A percentile compares a stretch with the other conserved stretches of the same genome.
Evolutionary conservation across 2,888 invertebrate genomes (phyloP).

Genomic region (Drosophila limbata): DNA sequence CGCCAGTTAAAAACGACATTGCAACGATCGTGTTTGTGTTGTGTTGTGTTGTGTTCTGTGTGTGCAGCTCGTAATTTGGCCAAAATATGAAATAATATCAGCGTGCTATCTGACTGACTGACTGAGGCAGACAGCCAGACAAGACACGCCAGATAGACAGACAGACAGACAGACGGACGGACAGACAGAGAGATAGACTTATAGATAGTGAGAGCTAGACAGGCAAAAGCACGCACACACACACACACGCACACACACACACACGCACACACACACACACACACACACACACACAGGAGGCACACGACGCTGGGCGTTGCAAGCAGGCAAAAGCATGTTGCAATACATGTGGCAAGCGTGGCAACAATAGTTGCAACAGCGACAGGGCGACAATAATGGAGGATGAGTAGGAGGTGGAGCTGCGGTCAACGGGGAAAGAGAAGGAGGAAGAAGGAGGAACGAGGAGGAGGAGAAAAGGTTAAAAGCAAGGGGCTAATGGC

Average conservation of each 20-base stretch:
- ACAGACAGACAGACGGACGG: neutral
- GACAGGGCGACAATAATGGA: conserved; percentile 18
- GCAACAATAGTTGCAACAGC: conserved; percentile 52
- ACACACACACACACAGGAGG: conserved; percentile 55
- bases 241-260: conserved; percentile 42
- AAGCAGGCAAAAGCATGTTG: conserved; percentile 50
- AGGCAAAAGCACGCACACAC: conserved; percentile 48
- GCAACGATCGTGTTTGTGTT: conserved; percentile 25
- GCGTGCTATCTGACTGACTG: conserved; percentile 44
- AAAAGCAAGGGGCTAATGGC: conserved; percentile 20
- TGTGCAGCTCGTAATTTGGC: conserved; percentile 56
- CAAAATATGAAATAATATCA: conserved; percentile 68
- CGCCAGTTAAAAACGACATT: conserved; percentile 58
- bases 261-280: conserved; percentile 50
- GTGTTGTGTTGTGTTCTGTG: neutral
- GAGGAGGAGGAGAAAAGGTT: too few species aligned
- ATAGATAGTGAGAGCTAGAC: conserved; percentile 47
- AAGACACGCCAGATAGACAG: conserved; percentile 12
- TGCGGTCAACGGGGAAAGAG: neutral
- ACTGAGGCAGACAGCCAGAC: conserved; percentile 35
- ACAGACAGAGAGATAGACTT: conserved; percentile 25
- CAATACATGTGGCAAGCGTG: conserved; percentile 53
- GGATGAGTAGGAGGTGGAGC: conserved; percentile 44
- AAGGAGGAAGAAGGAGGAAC: too few species aligned
- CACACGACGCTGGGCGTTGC: conserved; percentile 59